A percentile compares a stretch with the other conserved stretches of the same genome.
Evolutionary conservation across 2,113 vertebrate species (phyloP).

Genomic region (Aegotheles bennettii): DNA sequence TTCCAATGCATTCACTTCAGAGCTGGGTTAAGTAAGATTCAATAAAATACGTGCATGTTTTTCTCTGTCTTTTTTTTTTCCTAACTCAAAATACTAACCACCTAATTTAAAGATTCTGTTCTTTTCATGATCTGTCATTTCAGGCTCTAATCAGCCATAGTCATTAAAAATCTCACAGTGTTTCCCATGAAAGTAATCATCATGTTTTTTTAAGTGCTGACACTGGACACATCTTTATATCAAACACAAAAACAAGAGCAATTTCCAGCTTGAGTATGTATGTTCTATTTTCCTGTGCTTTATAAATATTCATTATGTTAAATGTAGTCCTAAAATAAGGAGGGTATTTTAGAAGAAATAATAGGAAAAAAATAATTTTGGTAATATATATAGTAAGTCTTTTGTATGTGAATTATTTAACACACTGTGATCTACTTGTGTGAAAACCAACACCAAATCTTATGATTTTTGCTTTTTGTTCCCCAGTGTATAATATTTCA

Average conservation of each 20-base stretch:
- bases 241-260: not conserved
- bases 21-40: not conserved
- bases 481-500: not conserved
- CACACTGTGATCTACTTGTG: not conserved
- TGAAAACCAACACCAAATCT: not conserved
- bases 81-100: not conserved
- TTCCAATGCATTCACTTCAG: not conserved
- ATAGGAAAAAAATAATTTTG: not conserved
- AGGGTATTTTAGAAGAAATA: not conserved
- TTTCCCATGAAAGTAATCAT: not conserved
- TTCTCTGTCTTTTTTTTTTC: not conserved
- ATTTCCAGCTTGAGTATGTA: not conserved
- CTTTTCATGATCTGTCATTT: slow-evolving; percentile 23
- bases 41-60: not conserved
- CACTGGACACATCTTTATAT: not conserved
- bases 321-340: not conserved
- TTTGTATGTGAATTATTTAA: not conserved
- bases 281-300: not conserved
- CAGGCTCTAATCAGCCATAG: not conserved
- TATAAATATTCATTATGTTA: not conserved
- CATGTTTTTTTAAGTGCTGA: slow-evolving; percentile 35
- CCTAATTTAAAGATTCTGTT: slow-evolving; percentile 3
- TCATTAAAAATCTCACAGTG: slow-evolving; percentile 8
- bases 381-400: not conserved
- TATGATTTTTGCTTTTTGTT: not conserved